A percentile compares a stretch with the other conserved stretches of the same genome.
phyloP scores from a whole-genome alignment of 1,140 invertebrate species.

The Pygmarrhopalites habei region DNA sequence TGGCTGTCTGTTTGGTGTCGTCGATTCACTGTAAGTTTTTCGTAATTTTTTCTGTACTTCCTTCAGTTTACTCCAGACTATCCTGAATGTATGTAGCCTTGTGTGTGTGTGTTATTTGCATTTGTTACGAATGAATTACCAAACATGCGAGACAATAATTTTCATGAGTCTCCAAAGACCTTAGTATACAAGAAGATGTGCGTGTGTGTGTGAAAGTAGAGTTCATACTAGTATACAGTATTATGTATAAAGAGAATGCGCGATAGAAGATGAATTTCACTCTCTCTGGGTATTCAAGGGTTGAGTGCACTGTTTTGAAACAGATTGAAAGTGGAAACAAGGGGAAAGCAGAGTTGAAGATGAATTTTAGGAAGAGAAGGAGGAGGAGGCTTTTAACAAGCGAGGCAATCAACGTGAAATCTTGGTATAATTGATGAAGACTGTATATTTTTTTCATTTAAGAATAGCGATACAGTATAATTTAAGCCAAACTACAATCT shows the following conservation, averaged over 20 bases:
- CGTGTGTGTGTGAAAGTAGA: background rate
- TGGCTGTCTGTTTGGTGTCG: constrained; percentile 86
- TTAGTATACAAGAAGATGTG: too few relatives aligned
- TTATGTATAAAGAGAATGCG: background rate
- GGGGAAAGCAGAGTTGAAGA: background rate
- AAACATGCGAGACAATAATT: background rate
- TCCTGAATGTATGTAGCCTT: background rate
- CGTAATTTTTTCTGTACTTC: background rate
- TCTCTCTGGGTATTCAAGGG: background rate
- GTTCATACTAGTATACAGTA: background rate
- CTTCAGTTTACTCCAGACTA: background rate
- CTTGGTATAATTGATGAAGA: constrained; percentile 15
- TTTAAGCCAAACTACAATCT: too few relatives aligned
- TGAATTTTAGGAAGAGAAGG: constrained; percentile 4
- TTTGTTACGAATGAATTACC: background rate
- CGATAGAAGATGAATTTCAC: background rate
- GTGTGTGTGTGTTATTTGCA: background rate
- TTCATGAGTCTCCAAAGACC: background rate
- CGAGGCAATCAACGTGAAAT: constrained; percentile 20
- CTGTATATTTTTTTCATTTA: too few relatives aligned
- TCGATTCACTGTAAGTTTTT: constrained; percentile 70
- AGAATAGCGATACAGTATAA: too few relatives aligned
- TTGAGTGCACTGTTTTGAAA: background rate
- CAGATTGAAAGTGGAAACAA: constrained; percentile 8
- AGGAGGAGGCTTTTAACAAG: constrained; percentile 21